Evolutionary conservation across 2,113 vertebrate species (phyloP).

Genomic region (Eubucco bourcierii): DNA sequence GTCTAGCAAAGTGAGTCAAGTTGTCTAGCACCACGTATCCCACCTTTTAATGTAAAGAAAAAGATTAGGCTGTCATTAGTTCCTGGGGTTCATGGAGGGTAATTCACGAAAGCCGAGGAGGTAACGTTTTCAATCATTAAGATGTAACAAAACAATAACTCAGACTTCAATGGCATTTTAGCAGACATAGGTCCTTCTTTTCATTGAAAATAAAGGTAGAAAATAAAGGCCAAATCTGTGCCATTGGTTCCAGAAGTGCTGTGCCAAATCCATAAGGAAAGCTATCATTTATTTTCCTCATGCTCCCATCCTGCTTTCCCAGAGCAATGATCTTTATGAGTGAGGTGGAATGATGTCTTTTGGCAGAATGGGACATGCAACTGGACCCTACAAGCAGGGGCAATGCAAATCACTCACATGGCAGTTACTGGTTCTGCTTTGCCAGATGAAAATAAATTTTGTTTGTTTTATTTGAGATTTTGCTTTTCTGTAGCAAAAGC

Average conservation of each 20-base stretch:
- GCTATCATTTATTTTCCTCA: not conserved
- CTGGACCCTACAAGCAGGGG: not conserved
- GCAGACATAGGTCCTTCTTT: not conserved
- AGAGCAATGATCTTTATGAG: not conserved
- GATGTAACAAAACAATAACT: conserved; percentile 4
- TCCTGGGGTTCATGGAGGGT: not conserved
- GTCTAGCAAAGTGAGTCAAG: conserved; percentile 20
- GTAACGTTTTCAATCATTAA: conserved; percentile 15
- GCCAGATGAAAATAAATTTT: not conserved
- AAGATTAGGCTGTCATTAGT: not conserved
- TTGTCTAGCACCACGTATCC: not conserved
- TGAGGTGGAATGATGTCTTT: not conserved
- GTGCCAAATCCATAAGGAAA: not conserved
- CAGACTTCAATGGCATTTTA: not conserved
- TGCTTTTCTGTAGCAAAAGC: not conserved
- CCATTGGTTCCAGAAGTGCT: not conserved
- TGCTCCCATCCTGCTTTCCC: not conserved
- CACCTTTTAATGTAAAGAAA: not conserved
- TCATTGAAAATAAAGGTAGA: not conserved
- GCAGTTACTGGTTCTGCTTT: not conserved
- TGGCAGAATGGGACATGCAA: not conserved
- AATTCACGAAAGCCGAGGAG: not conserved
- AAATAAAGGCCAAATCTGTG: not conserved
- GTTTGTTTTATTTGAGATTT: not conserved
- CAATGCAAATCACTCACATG: accelerated